Percentiles rank a stretch among this genome's conserved stretches.
These are phyloP conservation scores for Gonatopus flavifemur DNA, from an alignment of 1,140 invertebrate genomes.

Conservation along the genomic window DNA sequence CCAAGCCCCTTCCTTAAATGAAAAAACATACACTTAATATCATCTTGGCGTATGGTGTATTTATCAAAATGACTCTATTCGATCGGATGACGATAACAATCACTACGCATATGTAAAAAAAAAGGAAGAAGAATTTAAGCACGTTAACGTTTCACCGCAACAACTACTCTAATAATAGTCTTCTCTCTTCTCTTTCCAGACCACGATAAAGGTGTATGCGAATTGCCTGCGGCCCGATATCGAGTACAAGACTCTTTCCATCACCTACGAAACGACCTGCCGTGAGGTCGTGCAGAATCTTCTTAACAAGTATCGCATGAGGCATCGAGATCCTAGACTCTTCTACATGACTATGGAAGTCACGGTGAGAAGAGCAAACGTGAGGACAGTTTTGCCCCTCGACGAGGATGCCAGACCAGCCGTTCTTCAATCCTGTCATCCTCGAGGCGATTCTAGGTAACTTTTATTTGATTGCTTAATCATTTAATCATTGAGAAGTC, in stretches of 20 bases:
- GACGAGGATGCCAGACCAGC: slow-evolving; percentile 87
- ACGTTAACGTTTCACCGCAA: background rate
- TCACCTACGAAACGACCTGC: slow-evolving; percentile 82
- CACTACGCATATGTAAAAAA: too few relatives aligned
- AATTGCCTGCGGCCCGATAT: slow-evolving; percentile 86
- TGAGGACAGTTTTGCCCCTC: slow-evolving; percentile 78
- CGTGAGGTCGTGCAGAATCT: slow-evolving; percentile 81
- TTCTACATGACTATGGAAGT: slow-evolving; percentile 94
- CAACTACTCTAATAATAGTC: background rate
- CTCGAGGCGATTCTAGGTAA: slow-evolving; percentile 85
- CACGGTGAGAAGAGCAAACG: slow-evolving; percentile 76
- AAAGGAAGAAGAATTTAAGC: background rate
- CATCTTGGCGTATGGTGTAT: too few relatives aligned
- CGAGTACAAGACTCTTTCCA: slow-evolving; percentile 89
- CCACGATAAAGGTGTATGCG: slow-evolving; percentile 88
- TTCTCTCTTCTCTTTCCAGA: slow-evolving; percentile 64
- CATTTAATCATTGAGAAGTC: slow-evolving; percentile 4
- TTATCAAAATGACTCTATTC: background rate
- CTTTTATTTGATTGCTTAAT: slow-evolving; percentile 31
- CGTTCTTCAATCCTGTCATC: slow-evolving; percentile 87
- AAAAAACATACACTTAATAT: too few relatives aligned
- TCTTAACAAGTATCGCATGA: slow-evolving; percentile 88
- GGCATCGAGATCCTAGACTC: slow-evolving; percentile 86
- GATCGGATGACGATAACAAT: too few relatives aligned
- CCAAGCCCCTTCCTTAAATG: too few relatives aligned